Evolutionary conservation across 2,888 invertebrate genomes (phyloP).

Genomic region (Trissolcus japonicus): DNA sequence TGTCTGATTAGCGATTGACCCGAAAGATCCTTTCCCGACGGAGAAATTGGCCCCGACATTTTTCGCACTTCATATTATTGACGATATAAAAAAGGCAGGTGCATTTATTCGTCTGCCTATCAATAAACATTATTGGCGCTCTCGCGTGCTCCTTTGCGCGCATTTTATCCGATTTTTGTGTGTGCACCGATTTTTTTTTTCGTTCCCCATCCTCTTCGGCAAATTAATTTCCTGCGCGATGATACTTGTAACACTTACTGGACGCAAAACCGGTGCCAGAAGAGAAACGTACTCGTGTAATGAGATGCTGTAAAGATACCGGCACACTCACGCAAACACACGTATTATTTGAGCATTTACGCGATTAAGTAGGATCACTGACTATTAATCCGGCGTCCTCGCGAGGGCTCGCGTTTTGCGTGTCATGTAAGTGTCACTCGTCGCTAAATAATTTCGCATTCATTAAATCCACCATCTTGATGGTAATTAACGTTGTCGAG

Average conservation of each 20-base stretch:
- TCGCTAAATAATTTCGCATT: slow-evolving; percentile 24
- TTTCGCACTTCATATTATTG: slow-evolving; percentile 36
- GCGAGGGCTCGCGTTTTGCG: slow-evolving; percentile 27
- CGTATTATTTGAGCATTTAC: slow-evolving; percentile 41
- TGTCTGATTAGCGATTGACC: slow-evolving; percentile 42
- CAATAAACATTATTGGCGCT: slow-evolving; percentile 42
- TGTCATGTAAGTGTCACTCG: slow-evolving; percentile 45
- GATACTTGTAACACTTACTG: slow-evolving; percentile 51
- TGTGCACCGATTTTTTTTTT: slow-evolving; percentile 16
- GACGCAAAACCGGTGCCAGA: slow-evolving; percentile 49
- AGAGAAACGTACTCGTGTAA: slow-evolving; percentile 52
- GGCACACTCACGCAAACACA: slow-evolving; percentile 35
- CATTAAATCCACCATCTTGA: slow-evolving; percentile 9
- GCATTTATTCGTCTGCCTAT: slow-evolving; percentile 36
- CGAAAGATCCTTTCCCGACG: slow-evolving; percentile 35
- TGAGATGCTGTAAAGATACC: slow-evolving; percentile 50
- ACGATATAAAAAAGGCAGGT: slow-evolving; percentile 16
- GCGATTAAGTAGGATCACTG: slow-evolving; percentile 46
- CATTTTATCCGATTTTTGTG: slow-evolving; percentile 24
- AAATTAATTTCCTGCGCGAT: slow-evolving; percentile 47
- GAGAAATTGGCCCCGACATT: slow-evolving; percentile 37
- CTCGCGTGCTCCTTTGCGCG: slow-evolving; percentile 38
- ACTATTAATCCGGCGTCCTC: slow-evolving; percentile 28
- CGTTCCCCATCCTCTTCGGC: background rate
- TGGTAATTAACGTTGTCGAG: slow-evolving; percentile 20